Base-by-base conservation (phyloP, 2,113 vertebrate species). In the Zosterops lateralis region DNA sequence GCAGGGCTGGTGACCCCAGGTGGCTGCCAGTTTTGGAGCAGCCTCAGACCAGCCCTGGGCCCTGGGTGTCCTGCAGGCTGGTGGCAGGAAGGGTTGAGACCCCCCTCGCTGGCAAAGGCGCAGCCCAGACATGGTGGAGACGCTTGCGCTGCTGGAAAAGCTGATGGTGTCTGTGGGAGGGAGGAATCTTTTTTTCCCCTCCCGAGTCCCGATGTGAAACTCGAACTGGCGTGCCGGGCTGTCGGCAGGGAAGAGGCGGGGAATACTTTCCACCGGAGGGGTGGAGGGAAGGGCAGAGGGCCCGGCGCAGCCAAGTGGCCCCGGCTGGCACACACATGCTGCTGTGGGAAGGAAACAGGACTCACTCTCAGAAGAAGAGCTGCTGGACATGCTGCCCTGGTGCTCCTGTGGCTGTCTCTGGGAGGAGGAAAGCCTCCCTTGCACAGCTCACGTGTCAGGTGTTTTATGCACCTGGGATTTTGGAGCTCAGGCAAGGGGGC, bases 141-240 rank as follows among this genome's bases (percentile, higher is more conserved):
- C 36, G 1, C 66, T 48, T 79, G 53, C 8, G 14, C 54, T 84
- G 93, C 70, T 80, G 89, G 84, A 83, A 94, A 93, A 90, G 75
- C 68, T 83, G 81, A 82, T 62, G 64, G 29, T 58, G 97, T 90
- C 93, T 92, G 57, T 70, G 45, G 75, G 61, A 91, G 67, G 91
- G 57, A 92, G 15, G 64, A 89, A 91, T 81, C 38, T 71, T 75
- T 89, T 91, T 91, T 78, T 90, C 61, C 71, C 72, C 64, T 95
- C 64, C 83, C 66, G 67, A 79, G 40, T 72, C 77, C 70, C 29
- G 7, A 64, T 64, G 48, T 92, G 51, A 89, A 89, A 79, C 80
- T 87, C 16, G 14, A 90, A 83, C 80, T 84, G 72, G 75, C 13
- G 7, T 62, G 65, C 89, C 6, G 4, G 45, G 89, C 47, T 66